Percentiles rank a stretch among this genome's conserved stretches.
Conservation (phyloP, 2,113 vertebrate species). For the Rhadina sibilatrix region DNA sequence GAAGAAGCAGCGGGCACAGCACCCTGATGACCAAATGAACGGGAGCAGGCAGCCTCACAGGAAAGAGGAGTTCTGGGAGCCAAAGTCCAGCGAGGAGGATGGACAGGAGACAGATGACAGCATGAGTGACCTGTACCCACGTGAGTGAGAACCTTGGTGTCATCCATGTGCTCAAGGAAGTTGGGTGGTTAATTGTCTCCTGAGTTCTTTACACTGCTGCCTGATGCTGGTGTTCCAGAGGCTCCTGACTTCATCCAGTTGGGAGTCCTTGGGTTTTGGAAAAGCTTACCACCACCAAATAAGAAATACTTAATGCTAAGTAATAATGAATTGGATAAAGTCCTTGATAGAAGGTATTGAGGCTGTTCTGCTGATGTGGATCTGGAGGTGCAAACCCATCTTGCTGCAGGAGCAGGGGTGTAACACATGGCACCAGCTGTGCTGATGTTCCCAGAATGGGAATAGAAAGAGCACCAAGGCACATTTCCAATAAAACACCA, state of each 20-base stretch:
- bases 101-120: slow-evolving; percentile 84
- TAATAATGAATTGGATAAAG: background rate
- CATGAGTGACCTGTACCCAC: slow-evolving; percentile 93
- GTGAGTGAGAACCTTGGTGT: slow-evolving; percentile 65
- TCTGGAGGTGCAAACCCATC: background rate
- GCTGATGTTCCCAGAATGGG: background rate
- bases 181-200: background rate
- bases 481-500: background rate
- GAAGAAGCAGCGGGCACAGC: slow-evolving; percentile 53
- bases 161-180: background rate
- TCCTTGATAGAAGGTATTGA: background rate
- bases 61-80: slow-evolving; percentile 75
- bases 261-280: background rate
- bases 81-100: slow-evolving; percentile 68
- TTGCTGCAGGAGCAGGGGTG: background rate
- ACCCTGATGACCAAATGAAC: background rate
- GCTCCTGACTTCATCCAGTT: background rate
- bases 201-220: background rate
- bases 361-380: accelerated
- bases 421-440: background rate
- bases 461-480: background rate
- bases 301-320: background rate
- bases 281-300: background rate
- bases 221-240: background rate
- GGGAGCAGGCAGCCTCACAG: background rate